Evolutionary conservation across 1,140 invertebrate genomes (phyloP).

Genomic region (Cydia strobilella): DNA sequence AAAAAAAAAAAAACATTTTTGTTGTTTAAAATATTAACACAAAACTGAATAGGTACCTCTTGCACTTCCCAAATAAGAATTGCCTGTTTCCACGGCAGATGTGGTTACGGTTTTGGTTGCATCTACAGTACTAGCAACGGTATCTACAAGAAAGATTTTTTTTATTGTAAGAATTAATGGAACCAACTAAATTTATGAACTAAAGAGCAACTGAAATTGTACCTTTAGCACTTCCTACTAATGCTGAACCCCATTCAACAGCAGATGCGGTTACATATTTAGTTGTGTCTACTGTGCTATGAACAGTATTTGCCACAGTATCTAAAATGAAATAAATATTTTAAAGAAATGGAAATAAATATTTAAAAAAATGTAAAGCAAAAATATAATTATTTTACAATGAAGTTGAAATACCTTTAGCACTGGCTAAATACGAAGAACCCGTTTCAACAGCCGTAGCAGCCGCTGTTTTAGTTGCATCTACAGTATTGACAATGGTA

Average conservation of each 20-base stretch:
- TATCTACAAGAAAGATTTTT: slow-evolving; percentile 42
- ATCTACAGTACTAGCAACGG: slow-evolving; percentile 49
- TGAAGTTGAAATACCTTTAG: slow-evolving; percentile 39
- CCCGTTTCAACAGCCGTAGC: slow-evolving; percentile 21
- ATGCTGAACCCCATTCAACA: slow-evolving; percentile 46
- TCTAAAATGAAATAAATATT: slow-evolving; percentile 42
- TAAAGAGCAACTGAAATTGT: neutral
- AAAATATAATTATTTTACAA: neutral
- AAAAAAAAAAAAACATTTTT: slow-evolving; percentile 20
- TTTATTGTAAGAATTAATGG: neutral
- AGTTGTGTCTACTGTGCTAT: slow-evolving; percentile 49
- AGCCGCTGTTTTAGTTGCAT: slow-evolving; percentile 46
- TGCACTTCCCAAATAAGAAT: slow-evolving; percentile 32
- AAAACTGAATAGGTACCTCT: slow-evolving; percentile 39
- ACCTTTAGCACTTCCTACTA: slow-evolving; percentile 35
- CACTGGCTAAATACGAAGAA: slow-evolving; percentile 30
- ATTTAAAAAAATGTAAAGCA: slow-evolving; percentile 32
- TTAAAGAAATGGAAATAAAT: slow-evolving; percentile 30
- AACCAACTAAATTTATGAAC: neutral
- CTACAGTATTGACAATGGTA: slow-evolving; percentile 49
- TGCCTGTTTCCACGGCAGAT: neutral
- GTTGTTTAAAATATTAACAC: slow-evolving; percentile 21
- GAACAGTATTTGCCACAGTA: slow-evolving; percentile 52
- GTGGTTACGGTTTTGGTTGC: slow-evolving; percentile 44
- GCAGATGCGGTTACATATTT: slow-evolving; percentile 48